Evolutionary conservation across 2,888 invertebrate genomes (phyloP).

Genomic region (Tinea trinotella): DNA sequence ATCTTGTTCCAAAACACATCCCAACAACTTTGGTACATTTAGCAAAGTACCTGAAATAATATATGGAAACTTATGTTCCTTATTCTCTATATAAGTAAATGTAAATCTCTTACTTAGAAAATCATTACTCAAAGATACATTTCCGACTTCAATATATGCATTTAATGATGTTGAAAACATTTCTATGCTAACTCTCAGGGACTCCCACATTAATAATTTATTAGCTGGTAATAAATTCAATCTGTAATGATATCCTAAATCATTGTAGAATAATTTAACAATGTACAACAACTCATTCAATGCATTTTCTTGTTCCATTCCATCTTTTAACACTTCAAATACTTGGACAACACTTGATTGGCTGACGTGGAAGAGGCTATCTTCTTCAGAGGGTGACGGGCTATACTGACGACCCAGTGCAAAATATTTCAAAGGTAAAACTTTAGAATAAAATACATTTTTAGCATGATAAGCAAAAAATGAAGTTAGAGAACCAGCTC

Average conservation of each 20-base stretch:
- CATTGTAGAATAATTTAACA: constrained; percentile 73
- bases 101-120: constrained; percentile 85
- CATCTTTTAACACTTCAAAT: constrained; percentile 72
- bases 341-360: constrained; percentile 79
- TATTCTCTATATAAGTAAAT: constrained; percentile 75
- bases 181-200: constrained; percentile 78
- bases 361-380: constrained; percentile 76
- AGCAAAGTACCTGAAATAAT: constrained; percentile 81
- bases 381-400: constrained; percentile 48
- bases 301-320: constrained; percentile 58
- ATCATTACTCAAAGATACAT: constrained; percentile 79
- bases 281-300: constrained; percentile 70
- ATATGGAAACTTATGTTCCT: constrained; percentile 74
- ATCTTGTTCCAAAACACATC: constrained; percentile 79
- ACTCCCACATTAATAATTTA: constrained; percentile 76
- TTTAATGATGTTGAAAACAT: constrained; percentile 78
- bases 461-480: constrained; percentile 83
- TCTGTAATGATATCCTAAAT: constrained; percentile 78
- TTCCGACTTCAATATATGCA: constrained; percentile 80
- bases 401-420: constrained; percentile 79
- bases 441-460: constrained; percentile 71
- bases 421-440: constrained; percentile 80
- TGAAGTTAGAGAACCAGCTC: constrained; percentile 80
- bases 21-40: constrained; percentile 82
- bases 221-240: constrained; percentile 74